Conservation (phyloP, 2,888 invertebrate genomes). For the Ditula angustiorana region DNA sequence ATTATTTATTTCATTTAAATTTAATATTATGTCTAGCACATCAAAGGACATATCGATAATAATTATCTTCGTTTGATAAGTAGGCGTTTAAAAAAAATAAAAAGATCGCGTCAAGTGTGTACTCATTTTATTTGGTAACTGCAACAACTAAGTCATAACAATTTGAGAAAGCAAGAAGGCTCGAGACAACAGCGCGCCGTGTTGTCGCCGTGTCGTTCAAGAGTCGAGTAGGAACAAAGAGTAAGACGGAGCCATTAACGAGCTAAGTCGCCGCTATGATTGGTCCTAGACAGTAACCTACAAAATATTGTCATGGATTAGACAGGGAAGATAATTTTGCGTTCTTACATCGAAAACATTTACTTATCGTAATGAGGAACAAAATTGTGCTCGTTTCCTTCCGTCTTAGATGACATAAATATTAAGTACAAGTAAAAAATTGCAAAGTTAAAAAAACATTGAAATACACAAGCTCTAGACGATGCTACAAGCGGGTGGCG, state of each 20-base stretch:
- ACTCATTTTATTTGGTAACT: slow-evolving; percentile 82
- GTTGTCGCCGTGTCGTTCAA: background rate
- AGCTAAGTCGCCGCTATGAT: slow-evolving; percentile 13
- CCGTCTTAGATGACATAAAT: slow-evolving; percentile 10
- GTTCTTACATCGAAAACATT: slow-evolving; percentile 22
- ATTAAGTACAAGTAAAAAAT: slow-evolving; percentile 40
- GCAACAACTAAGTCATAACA: slow-evolving; percentile 72
- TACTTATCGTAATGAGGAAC: slow-evolving; percentile 30
- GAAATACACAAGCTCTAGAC: slow-evolving; percentile 68
- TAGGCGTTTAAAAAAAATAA: slow-evolving; percentile 51
- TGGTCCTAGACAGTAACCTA: slow-evolving; percentile 40
- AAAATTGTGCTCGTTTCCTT: slow-evolving; percentile 27
- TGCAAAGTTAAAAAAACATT: slow-evolving; percentile 44
- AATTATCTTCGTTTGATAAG: slow-evolving; percentile 9
- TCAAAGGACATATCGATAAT: slow-evolving; percentile 23
- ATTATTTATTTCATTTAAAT: slow-evolving; percentile 37
- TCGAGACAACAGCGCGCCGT: background rate
- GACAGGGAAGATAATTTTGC: slow-evolving; percentile 34
- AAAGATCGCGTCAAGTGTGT: slow-evolving; percentile 60
- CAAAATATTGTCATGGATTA: slow-evolving; percentile 44
- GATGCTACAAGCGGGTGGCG: slow-evolving; percentile 72
- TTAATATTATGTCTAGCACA: slow-evolving; percentile 24
- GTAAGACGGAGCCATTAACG: background rate
- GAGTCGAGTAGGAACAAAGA: background rate
- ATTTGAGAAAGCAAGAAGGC: slow-evolving; percentile 57